phyloP scores from a whole-genome alignment of 2,888 invertebrate genomes.

The Ormyrus nitidulus region DNA sequence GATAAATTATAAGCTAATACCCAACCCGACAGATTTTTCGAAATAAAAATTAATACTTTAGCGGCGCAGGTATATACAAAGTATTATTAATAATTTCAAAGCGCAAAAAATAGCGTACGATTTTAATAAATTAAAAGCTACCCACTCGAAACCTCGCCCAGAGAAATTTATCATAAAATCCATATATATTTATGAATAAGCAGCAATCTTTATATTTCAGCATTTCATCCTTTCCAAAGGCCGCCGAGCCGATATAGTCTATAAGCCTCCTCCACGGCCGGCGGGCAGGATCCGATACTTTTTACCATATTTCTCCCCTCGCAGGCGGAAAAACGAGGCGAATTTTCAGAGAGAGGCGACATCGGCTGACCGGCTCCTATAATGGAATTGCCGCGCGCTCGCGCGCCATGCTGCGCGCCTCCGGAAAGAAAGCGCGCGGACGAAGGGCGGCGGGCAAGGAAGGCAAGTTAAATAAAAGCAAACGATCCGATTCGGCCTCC shows the following conservation, averaged over 20 bases:
- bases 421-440: constrained; percentile 55
- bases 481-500: constrained; percentile 61
- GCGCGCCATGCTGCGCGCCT: constrained; percentile 48
- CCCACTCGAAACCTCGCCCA: too few species aligned
- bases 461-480: constrained; percentile 67
- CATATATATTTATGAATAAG: too few species aligned
- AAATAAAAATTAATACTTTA: too few species aligned
- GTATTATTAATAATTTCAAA: too few species aligned
- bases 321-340: neutral
- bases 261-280: neutral
- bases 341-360: constrained; percentile 4
- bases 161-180: too few species aligned
- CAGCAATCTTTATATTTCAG: neutral
- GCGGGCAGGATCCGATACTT: neutral
- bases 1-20: too few species aligned
- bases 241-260: neutral
- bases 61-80: too few species aligned
- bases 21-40: too few species aligned
- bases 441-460: neutral
- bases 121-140: too few species aligned
- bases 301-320: neutral
- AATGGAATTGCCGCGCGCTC: constrained; percentile 68
- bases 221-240: constrained; percentile 6
- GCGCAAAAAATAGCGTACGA: too few species aligned
- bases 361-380: constrained; percentile 42